Base-by-base conservation (phyloP, 2,888 invertebrate species). In the Pelosia muscerda region DNA sequence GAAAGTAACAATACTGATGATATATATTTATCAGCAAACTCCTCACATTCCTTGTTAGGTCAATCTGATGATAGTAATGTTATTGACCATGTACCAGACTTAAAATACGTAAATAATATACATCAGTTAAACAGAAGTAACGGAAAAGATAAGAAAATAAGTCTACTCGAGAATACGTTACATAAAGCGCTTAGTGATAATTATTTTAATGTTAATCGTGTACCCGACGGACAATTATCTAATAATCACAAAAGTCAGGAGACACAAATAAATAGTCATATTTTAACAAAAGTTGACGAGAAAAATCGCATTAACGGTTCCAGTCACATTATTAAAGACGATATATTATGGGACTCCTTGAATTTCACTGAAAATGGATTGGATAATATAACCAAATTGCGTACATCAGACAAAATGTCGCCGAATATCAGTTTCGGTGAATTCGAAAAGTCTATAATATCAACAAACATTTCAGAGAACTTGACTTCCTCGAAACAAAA, bases 371-470 rank as follows among this genome's bases (percentile, higher is more conserved):
- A 90, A 76, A 78, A 79, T 69, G 86, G 84, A 38, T 80, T 92
- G 57, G 83, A 86, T 65, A 90, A 91, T 77, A 84, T 92, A 63
- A 87, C 89, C 42, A 92, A 90, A 78, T 54, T 84, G 54, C 86
- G 83, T 9, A 81, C 79, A 26, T 81, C 86, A 6, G 84, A 84
- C 34, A 88, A 87, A 72, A 81, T 84, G 53, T 87, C 93, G 42
- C 93, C 94, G 2, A 90, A 93, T 71, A 86, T 92, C 53, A 92
- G 90, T 83, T 90, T 92, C 73, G 88, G 88, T 59, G 90, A 91
- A 63, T 71, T 73, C 58, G 88, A 88, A 68, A 86, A 84, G 76
- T 72, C 77, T 70, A 31, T 68, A 38, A 70, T 31, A 63, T 42
- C 69, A 59, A 76, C 73, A 34, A 76, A 69, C 65, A 60, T 63